Evolutionary conservation across 2,797 vertebrate species (phyloP).

Genomic region (Pantherophis alleghaniensis): DNA sequence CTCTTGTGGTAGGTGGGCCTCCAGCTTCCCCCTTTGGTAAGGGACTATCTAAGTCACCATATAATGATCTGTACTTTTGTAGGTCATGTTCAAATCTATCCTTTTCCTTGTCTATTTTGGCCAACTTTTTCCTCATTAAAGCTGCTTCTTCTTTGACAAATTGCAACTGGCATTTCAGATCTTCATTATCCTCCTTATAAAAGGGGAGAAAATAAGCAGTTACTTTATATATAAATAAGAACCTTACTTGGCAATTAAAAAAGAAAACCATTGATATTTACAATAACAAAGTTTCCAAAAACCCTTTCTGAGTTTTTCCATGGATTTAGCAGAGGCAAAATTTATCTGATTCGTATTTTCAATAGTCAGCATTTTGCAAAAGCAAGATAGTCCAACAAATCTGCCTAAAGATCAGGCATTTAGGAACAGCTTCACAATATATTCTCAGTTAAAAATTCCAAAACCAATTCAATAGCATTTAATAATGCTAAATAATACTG

Average conservation of each 20-base stretch:
- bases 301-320: background rate
- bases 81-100: constrained; percentile 94
- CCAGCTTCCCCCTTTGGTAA: constrained; percentile 96
- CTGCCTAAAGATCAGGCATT: background rate
- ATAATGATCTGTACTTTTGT: constrained; percentile 95
- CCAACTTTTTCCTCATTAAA: constrained; percentile 98
- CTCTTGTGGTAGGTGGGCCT: constrained; percentile 92
- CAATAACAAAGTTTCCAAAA: background rate
- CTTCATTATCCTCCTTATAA: constrained; percentile 91
- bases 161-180: constrained; percentile 94
- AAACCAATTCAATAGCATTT: background rate
- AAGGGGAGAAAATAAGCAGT: constrained; percentile 37
- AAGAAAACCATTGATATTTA: background rate
- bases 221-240: constrained; percentile 17
- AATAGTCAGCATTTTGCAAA: background rate
- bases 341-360: background rate
- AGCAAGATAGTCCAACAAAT: background rate
- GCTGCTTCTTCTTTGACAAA: constrained; percentile 96
- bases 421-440: background rate
- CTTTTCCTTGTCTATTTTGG: constrained; percentile 97
- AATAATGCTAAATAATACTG: background rate
- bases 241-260: constrained; percentile 3
- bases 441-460: background rate
- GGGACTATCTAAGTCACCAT: constrained; percentile 96
- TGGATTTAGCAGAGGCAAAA: constrained; percentile 6